These are phyloP conservation scores for Solea solea DNA, from an alignment of 2,113 vertebrate genomes.

Conservation along the genomic window DNA sequence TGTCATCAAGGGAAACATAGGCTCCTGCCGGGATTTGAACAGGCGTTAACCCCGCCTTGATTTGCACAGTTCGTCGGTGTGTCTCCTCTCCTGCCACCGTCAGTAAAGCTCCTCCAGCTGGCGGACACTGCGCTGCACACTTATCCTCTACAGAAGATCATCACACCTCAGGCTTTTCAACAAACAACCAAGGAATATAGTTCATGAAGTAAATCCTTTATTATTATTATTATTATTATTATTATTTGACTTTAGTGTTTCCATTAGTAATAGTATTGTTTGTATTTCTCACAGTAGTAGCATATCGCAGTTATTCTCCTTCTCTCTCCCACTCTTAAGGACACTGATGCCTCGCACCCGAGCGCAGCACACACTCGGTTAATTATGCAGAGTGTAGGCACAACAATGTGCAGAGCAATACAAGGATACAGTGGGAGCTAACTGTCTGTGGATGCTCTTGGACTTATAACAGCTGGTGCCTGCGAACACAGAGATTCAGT, in stretches of 20 bases:
- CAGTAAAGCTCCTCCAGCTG: slow-evolving; percentile 70
- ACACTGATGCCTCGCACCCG: slow-evolving; percentile 1
- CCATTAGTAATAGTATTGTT: too few relatives aligned
- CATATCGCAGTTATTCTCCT: too few relatives aligned
- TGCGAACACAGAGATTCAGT: slow-evolving; percentile 64
- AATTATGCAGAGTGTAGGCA: slow-evolving; percentile 29
- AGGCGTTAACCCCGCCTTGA: slow-evolving; percentile 76
- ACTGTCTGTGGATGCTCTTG: slow-evolving; percentile 64
- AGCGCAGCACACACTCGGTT: slow-evolving; percentile 21
- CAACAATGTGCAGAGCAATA: slow-evolving; percentile 55
- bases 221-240: neutral
- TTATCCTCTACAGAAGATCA: slow-evolving; percentile 2
- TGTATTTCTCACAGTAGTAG: too few relatives aligned
- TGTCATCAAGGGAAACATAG: slow-evolving; percentile 31
- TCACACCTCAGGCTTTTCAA: neutral
- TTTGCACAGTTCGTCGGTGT: slow-evolving; percentile 51
- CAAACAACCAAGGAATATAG: neutral
- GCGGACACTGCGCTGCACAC: slow-evolving; percentile 24
- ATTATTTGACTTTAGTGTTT: too few relatives aligned
- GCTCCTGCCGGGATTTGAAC: slow-evolving; percentile 38
- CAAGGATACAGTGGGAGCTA: slow-evolving; percentile 50
- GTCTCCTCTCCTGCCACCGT: slow-evolving; percentile 56
- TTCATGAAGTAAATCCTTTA: neutral
- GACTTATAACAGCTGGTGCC: slow-evolving; percentile 68
- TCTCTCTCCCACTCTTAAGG: too few relatives aligned